Conservation (phyloP, 1,140 invertebrate genomes). For the Popillia japonica region DNA sequence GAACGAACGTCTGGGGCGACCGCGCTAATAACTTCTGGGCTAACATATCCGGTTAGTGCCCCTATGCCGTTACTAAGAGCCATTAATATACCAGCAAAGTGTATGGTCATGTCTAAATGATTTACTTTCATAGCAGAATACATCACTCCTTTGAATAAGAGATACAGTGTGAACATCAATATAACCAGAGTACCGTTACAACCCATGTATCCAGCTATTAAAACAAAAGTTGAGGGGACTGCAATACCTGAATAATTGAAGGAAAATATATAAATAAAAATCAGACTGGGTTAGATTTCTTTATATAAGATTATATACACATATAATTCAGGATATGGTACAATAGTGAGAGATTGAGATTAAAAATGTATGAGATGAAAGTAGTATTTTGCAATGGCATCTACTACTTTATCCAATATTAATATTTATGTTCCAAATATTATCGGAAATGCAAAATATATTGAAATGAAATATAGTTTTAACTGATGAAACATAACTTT, state of each 20-base stretch:
- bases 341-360: no score
- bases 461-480: no score
- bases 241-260: neutral
- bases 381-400: no score
- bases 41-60: slow-evolving; percentile 17
- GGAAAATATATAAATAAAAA: neutral
- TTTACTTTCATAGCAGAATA: slow-evolving; percentile 27
- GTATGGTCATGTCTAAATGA: slow-evolving; percentile 29
- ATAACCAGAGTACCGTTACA: slow-evolving; percentile 6
- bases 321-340: no score
- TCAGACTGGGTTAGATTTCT: no score
- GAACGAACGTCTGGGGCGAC: neutral
- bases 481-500: no score
- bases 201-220: slow-evolving; percentile 14
- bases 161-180: neutral
- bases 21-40: neutral
- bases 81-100: slow-evolving; percentile 31
- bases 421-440: no score
- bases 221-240: neutral
- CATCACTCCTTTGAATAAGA: slow-evolving; percentile 16
- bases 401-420: no score
- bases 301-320: no score
- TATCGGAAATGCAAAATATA: no score
- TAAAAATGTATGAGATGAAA: no score
- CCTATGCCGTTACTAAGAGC: slow-evolving; percentile 19